These are phyloP conservation scores for Crambe crambe DNA, from an alignment of 37 sponge, comb jelly and placozoan genomes.

Conservation along the genomic window DNA sequence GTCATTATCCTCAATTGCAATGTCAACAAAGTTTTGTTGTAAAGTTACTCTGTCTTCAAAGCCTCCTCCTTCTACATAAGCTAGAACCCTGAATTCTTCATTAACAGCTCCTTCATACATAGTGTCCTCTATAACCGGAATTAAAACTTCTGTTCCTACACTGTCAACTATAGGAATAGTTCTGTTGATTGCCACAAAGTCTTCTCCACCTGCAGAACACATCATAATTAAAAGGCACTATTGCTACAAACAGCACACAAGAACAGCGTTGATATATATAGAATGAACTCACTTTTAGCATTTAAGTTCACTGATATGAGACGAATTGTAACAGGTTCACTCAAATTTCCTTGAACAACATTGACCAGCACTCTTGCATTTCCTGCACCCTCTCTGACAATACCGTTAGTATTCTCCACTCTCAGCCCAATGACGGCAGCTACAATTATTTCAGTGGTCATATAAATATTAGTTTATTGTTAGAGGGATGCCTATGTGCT, in stretches of 20 bases:
- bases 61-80: neutral
- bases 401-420: neutral
- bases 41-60: neutral
- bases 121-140: constrained; percentile 8
- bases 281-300: constrained; percentile 7
- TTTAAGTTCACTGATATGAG: neutral
- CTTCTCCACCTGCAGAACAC: neutral
- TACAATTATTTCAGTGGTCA: no score
- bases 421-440: constrained; percentile 4
- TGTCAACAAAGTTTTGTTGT: no score
- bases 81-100: constrained; percentile 9
- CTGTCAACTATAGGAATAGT: no score
- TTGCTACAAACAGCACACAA: no score
- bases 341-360: neutral
- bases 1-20: constrained; percentile 23
- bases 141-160: neutral
- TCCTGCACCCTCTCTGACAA: constrained; percentile 17
- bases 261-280: neutral
- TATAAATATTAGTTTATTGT: no score
- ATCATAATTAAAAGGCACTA: neutral
- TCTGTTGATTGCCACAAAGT: constrained; percentile 5
- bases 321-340: neutral
- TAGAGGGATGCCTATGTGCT: no score
- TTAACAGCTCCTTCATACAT: constrained; percentile 2
- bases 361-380: constrained; percentile 3